Evolutionary conservation across 1,140 invertebrate species (phyloP).

Genomic region (Pantala flavescens): DNA sequence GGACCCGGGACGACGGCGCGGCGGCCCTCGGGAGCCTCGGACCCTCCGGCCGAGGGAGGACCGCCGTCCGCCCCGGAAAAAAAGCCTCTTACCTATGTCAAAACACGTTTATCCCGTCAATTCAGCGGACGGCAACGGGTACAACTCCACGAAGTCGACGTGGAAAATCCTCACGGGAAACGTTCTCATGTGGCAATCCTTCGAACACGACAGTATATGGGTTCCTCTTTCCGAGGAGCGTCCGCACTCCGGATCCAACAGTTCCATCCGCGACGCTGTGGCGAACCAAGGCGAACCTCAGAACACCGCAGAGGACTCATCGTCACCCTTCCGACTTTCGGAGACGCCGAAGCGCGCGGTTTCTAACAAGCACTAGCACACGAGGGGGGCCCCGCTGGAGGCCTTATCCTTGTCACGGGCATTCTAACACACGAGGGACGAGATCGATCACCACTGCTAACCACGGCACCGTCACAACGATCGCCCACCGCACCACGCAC

Average conservation of each 20-base stretch:
- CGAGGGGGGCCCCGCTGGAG: background rate
- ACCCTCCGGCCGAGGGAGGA: background rate
- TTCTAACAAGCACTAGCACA: background rate
- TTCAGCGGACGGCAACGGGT: background rate
- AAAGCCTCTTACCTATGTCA: slow-evolving; percentile 6
- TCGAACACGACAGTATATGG: background rate
- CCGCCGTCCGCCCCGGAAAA: background rate
- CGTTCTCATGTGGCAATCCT: slow-evolving; percentile 7
- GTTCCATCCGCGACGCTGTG: background rate
- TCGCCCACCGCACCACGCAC: background rate
- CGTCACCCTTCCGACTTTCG: background rate
- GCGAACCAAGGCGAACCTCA: background rate
- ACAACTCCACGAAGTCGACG: background rate
- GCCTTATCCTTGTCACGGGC: background rate
- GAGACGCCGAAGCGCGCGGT: background rate
- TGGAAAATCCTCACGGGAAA: background rate
- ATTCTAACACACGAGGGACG: background rate
- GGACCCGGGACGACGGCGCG: too few species aligned
- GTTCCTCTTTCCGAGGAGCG: background rate
- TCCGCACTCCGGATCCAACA: background rate
- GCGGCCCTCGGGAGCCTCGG: too few species aligned
- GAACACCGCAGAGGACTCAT: background rate
- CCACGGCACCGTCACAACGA: background rate
- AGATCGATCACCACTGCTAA: background rate
- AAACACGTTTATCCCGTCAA: slow-evolving; percentile 1